phyloP scores from a whole-genome alignment of 2,797 vertebrate species.

The Neoniphon sammara region DNA sequence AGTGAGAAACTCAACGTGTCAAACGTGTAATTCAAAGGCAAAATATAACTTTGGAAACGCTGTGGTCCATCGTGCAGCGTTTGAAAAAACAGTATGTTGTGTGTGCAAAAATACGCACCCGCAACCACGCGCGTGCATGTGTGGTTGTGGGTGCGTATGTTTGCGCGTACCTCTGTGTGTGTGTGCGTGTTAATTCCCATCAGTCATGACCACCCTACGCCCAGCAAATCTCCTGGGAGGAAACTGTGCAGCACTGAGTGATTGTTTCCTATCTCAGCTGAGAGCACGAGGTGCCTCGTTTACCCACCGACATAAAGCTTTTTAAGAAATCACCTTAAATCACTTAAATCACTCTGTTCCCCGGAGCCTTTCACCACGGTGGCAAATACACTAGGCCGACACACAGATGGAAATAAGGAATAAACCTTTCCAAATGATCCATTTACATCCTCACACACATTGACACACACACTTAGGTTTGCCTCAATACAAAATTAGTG shows the following conservation, averaged over 20 bases:
- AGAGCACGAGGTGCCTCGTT: not conserved
- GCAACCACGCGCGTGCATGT: not conserved
- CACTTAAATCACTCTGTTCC: not conserved
- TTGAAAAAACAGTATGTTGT: not conserved
- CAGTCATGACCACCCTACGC: conserved; percentile 30
- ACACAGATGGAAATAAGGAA: conserved; percentile 15
- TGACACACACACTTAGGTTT: not conserved
- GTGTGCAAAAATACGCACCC: not conserved
- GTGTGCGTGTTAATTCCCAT: conserved; percentile 2
- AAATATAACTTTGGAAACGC: not conserved
- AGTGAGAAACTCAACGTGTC: conserved; percentile 24
- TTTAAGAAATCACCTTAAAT: conserved; percentile 24
- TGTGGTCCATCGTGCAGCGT: too few relatives aligned
- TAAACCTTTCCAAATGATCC: conserved; percentile 2
- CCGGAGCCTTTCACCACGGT: conserved; percentile 16
- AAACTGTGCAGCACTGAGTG: conserved; percentile 20
- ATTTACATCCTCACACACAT: not conserved
- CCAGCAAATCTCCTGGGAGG: conserved; percentile 30
- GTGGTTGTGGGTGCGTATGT: not conserved
- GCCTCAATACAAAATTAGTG: conserved; percentile 6
- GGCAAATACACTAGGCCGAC: conserved; percentile 6
- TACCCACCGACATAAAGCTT: conserved; percentile 5
- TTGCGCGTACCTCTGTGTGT: conserved; percentile 18
- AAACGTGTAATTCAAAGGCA: conserved; percentile 11
- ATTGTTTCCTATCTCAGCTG: conserved; percentile 28